These are phyloP conservation scores for Bubo blakistoni DNA, from an alignment of 2,113 vertebrate genomes.

Conservation along the genomic window DNA sequence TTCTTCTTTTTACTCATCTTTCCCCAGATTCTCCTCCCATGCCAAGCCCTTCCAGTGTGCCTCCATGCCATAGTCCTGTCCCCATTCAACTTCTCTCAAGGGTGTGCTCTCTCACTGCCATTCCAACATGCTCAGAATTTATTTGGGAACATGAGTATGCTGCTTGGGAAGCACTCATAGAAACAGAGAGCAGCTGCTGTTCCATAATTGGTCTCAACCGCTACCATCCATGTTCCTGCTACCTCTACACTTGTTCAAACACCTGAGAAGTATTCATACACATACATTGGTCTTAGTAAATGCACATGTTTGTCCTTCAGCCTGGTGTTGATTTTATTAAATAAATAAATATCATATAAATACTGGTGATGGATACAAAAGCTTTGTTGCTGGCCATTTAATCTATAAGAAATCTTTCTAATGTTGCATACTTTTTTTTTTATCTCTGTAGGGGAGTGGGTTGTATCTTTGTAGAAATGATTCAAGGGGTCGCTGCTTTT, in stretches of 20 bases:
- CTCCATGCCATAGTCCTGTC: fast-evolving
- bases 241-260: not conserved
- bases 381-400: not conserved
- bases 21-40: not conserved
- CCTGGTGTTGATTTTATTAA: not conserved
- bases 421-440: not conserved
- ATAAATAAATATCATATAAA: not conserved
- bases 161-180: not conserved
- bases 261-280: not conserved
- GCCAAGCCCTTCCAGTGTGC: not conserved
- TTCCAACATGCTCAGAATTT: not conserved
- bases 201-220: not conserved
- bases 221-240: not conserved
- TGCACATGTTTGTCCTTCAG: not conserved
- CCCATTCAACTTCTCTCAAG: not conserved
- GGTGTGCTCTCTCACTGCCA: not conserved
- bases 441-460: constrained; percentile 87
- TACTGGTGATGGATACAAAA: not conserved
- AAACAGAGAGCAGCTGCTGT: not conserved
- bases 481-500: constrained; percentile 96
- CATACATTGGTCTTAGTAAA: not conserved
- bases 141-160: not conserved
- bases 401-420: not conserved
- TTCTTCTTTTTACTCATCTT: not conserved
- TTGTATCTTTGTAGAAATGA: constrained; percentile 98